Conservation (phyloP, 2,113 vertebrate species). For the Dromaius novaehollandiae region DNA sequence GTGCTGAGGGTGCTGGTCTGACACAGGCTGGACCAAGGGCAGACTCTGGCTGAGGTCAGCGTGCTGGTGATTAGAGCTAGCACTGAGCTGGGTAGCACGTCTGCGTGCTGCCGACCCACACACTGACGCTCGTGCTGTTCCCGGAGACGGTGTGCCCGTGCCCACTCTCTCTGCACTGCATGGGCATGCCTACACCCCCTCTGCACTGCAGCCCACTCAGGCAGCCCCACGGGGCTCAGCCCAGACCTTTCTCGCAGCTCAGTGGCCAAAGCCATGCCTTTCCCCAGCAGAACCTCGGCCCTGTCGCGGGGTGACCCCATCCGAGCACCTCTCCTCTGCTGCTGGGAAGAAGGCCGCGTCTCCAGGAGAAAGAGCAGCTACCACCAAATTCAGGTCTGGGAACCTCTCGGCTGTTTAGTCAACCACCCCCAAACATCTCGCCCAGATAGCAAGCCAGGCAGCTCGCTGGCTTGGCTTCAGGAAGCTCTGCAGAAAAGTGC, state of each 20-base stretch:
- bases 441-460: rapidly evolving
- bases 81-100: rapidly evolving
- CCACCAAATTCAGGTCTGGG: neutral
- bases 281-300: neutral
- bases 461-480: rapidly evolving
- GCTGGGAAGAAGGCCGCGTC: neutral
- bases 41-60: neutral
- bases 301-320: neutral
- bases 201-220: no score
- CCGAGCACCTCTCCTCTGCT: rapidly evolving
- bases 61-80: rapidly evolving
- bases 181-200: rapidly evolving
- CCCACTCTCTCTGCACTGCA: rapidly evolving
- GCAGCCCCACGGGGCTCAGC: no score
- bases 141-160: rapidly evolving
- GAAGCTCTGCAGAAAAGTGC: neutral
- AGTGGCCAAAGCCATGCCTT: neutral
- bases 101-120: rapidly evolving
- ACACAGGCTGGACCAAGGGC: neutral
- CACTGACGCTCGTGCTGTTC: rapidly evolving
- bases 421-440: neutral
- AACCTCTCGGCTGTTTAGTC: neutral
- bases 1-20: rapidly evolving
- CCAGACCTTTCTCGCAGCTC: neutral
- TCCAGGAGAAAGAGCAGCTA: neutral